phyloP scores from a whole-genome alignment of 2,888 invertebrate species.

The Xiphydria camelus region DNA sequence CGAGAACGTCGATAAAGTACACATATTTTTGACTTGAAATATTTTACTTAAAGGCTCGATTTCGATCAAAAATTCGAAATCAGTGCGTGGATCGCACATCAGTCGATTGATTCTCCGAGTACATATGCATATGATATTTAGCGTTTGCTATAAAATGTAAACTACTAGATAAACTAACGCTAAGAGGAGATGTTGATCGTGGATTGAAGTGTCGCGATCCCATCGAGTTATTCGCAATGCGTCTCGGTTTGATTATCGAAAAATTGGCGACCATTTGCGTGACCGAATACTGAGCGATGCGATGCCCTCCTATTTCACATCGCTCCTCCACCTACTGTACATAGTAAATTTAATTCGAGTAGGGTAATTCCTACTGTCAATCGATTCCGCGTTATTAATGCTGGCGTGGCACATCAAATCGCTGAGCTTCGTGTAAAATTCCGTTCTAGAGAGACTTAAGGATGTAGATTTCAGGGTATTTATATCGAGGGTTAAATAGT shows the following conservation, averaged over 20 bases:
- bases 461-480: conserved; percentile 43
- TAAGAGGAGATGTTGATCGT: too few relatives aligned
- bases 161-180: conserved; percentile 39
- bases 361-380: conserved; percentile 12
- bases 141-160: conserved; percentile 44
- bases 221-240: too few relatives aligned
- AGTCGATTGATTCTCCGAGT: conserved; percentile 25
- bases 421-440: conserved; percentile 27
- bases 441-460: conserved; percentile 19
- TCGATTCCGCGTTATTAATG: conserved; percentile 18
- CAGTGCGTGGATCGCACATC: conserved; percentile 19
- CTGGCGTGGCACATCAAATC: conserved; percentile 6
- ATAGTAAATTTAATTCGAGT: conserved; percentile 26
- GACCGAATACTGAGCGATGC: too few relatives aligned
- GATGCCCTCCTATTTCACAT: too few relatives aligned
- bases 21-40: conserved; percentile 47
- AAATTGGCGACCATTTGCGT: too few relatives aligned
- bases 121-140: conserved; percentile 32
- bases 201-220: too few relatives aligned
- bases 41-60: conserved; percentile 41
- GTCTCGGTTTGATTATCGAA: too few relatives aligned
- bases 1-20: conserved; percentile 36
- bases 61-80: conserved; percentile 19
- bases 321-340: conserved; percentile 22
- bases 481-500: conserved; percentile 40